phyloP scores from a whole-genome alignment of 2,113 vertebrate species.

The Probosciger aterrimus region DNA sequence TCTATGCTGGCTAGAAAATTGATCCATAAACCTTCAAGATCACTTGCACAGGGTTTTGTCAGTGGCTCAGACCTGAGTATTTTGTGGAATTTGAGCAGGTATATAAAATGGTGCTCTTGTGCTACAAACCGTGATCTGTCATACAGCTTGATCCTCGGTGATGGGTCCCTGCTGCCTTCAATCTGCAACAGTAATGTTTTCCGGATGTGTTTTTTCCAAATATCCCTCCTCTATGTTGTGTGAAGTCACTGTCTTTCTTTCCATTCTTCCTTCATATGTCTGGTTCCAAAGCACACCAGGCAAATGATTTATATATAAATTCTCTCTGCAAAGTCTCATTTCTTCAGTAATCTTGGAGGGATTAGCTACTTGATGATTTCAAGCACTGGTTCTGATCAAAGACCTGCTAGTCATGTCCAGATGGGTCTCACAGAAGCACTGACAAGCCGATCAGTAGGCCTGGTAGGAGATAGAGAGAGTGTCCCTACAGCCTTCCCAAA shows the following conservation, averaged over 20 bases:
- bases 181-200: neutral
- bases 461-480: neutral
- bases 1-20: slow-evolving; percentile 1
- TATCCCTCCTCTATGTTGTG: neutral
- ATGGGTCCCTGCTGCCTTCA: neutral
- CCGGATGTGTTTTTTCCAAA: neutral
- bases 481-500: neutral
- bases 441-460: neutral
- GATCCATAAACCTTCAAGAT: slow-evolving; percentile 22
- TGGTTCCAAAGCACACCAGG: neutral
- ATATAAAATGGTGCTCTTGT: neutral
- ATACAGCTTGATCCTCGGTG: neutral
- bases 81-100: neutral
- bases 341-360: slow-evolving; percentile 13
- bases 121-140: neutral
- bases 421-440: slow-evolving; percentile 2
- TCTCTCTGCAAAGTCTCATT: neutral
- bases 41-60: neutral
- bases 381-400: slow-evolving; percentile 44
- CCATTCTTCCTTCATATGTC: neutral
- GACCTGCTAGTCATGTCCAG: slow-evolving; percentile 1
- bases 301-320: slow-evolving; percentile 37
- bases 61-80: neutral
- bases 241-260: neutral
- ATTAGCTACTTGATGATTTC: slow-evolving; percentile 51